Conservation (phyloP, 2,888 invertebrate species). For the Drosophila vallismaia region DNA sequence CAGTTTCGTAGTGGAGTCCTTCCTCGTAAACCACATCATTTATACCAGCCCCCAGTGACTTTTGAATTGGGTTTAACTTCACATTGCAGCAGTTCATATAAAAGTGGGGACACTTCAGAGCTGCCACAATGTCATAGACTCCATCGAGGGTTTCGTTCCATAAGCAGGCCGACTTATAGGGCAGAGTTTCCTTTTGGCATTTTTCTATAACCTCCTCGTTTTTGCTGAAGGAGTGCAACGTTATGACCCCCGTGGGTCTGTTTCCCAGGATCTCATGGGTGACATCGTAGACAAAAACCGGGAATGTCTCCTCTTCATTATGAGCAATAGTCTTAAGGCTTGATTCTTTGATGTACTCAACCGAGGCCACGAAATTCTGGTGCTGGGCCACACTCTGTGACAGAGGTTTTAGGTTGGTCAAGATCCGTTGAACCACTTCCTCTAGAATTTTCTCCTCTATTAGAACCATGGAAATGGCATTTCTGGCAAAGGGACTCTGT, state of each 20-base stretch:
- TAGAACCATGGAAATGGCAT: constrained; percentile 42
- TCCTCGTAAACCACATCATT: constrained; percentile 5
- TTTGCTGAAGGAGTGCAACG: constrained; percentile 45
- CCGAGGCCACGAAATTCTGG: constrained; percentile 17
- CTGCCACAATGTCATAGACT: constrained; percentile 50
- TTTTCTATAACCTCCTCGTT: constrained; percentile 29
- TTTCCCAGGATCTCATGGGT: constrained; percentile 29
- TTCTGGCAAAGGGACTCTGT: constrained; percentile 42
- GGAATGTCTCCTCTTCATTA: background rate
- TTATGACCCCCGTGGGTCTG: constrained; percentile 39
- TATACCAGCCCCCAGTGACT: background rate
- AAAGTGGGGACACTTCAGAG: constrained; percentile 28
- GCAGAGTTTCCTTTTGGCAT: constrained; percentile 16
- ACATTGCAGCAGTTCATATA: constrained; percentile 57
- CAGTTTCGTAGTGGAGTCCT: constrained; percentile 53
- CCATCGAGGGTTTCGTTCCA: constrained; percentile 54
- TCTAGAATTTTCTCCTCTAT: constrained; percentile 44
- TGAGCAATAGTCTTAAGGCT: background rate
- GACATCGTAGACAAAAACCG: constrained; percentile 35
- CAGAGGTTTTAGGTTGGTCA: constrained; percentile 12
- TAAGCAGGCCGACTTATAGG: constrained; percentile 21
- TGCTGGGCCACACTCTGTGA: constrained; percentile 5
- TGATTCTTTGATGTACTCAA: background rate
- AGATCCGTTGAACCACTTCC: constrained; percentile 42
- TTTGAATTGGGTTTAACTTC: constrained; percentile 33